Evolutionary conservation across 2,888 invertebrate species (phyloP).

Genomic region (Pemphredon lugubris): DNA sequence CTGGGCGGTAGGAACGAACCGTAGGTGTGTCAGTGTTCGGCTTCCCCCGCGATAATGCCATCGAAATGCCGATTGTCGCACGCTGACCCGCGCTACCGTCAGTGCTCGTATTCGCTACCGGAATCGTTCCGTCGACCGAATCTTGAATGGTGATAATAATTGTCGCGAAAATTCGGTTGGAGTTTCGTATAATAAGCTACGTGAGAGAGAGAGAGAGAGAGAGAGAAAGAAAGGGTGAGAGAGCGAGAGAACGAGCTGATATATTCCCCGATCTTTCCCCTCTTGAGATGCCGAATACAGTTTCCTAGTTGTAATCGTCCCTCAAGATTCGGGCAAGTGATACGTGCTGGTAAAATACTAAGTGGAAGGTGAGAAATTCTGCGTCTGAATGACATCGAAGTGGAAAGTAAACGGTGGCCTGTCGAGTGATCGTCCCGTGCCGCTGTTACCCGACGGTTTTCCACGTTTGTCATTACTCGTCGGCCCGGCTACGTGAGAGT

Average conservation of each 20-base stretch:
- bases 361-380: too few species aligned
- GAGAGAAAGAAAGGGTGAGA: too few species aligned
- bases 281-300: too few species aligned
- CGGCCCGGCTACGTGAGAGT: constrained; percentile 38
- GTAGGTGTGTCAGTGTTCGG: constrained; percentile 87
- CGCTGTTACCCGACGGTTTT: constrained; percentile 18
- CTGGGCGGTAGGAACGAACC: constrained; percentile 85
- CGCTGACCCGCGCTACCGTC: constrained; percentile 46
- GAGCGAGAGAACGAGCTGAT: too few species aligned
- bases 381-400: constrained; percentile 40
- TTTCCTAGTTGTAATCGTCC: too few species aligned
- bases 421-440: constrained; percentile 21
- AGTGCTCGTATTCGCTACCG: constrained; percentile 47
- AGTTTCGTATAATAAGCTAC: too few species aligned
- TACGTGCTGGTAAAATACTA: too few species aligned
- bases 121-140: constrained; percentile 46
- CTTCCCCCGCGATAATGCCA: constrained; percentile 60
- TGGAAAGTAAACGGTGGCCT: constrained; percentile 32
- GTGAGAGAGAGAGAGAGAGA: too few species aligned
- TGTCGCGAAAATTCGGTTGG: constrained; percentile 26
- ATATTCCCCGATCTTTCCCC: too few species aligned
- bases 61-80: constrained; percentile 58
- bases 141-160: constrained; percentile 51
- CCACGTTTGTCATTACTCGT: constrained; percentile 30
- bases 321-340: too few species aligned